phyloP scores from a whole-genome alignment of 37 sponge, comb jelly and placozoan species.

The Halichondria panicea region DNA sequence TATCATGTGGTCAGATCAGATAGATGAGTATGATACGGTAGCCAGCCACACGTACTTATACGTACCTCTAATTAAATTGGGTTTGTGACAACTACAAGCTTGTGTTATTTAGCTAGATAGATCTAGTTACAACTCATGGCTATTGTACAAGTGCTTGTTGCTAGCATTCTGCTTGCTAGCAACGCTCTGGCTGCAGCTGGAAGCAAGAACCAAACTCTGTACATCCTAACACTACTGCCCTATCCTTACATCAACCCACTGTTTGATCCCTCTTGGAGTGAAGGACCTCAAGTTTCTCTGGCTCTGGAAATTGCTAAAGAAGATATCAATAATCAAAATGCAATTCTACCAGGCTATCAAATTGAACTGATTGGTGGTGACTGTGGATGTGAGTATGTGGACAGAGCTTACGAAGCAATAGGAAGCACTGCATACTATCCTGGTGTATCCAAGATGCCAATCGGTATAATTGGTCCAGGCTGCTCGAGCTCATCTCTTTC shows the following conservation, averaged over 20 bases:
- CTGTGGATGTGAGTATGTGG: slow-evolving; percentile 12
- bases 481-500: slow-evolving; percentile 3
- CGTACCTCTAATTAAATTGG: no score
- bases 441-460: background rate
- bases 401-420: background rate
- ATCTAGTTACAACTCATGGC: no score
- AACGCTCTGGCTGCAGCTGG: no score
- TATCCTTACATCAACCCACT: slow-evolving; percentile 3
- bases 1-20: no score
- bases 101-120: no score
- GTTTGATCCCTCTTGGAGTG: background rate
- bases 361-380: slow-evolving; percentile 14
- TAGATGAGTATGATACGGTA: slow-evolving; percentile 19
- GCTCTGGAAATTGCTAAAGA: slow-evolving; percentile 7
- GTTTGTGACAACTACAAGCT: no score
- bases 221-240: background rate
- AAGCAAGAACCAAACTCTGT: no score
- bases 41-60: no score
- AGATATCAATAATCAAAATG: slow-evolving; percentile 6
- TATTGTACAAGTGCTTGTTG: no score
- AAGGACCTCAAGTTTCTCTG: background rate
- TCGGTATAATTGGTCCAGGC: slow-evolving; percentile 27
- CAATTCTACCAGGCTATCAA: background rate
- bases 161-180: no score
- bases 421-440: background rate